Evolutionary conservation across 2,797 vertebrate genomes (phyloP).

Genomic region (Lithobates pipiens): DNA sequence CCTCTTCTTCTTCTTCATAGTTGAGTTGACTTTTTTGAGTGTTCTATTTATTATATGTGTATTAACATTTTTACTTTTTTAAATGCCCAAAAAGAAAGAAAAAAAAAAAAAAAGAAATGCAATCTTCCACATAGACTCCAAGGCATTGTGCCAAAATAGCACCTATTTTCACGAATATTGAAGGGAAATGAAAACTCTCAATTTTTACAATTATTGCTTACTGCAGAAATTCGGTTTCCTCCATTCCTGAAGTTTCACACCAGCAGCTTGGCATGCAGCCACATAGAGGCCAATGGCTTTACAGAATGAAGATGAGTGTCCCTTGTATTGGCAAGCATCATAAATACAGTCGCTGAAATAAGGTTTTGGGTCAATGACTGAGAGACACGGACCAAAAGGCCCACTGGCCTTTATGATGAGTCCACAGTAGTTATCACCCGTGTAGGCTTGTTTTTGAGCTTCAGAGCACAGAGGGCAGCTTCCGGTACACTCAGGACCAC

Average conservation of each 20-base stretch:
- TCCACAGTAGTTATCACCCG: slow-evolving; percentile 72
- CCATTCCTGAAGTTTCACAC: slow-evolving; percentile 73
- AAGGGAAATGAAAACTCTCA: background rate
- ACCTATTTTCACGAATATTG: no score
- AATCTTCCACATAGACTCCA: no score
- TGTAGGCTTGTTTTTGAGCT: slow-evolving; percentile 65
- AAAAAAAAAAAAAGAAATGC: no score
- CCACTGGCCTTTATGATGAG: slow-evolving; percentile 70
- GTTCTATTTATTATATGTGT: no score
- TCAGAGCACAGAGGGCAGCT: slow-evolving; percentile 68
- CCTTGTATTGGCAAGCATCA: slow-evolving; percentile 75
- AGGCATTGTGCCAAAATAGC: no score
- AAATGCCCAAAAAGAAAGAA: no score
- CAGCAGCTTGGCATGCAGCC: slow-evolving; percentile 73
- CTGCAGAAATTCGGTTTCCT: slow-evolving; percentile 79
- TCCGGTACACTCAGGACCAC: slow-evolving; percentile 61
- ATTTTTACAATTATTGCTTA: slow-evolving; percentile 63
- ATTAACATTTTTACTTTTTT: no score
- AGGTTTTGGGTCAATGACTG: slow-evolving; percentile 65
- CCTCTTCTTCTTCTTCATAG: no score
- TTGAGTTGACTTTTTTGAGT: no score
- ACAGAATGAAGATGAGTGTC: slow-evolving; percentile 71
- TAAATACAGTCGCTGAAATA: slow-evolving; percentile 76
- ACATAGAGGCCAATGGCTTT: slow-evolving; percentile 72
- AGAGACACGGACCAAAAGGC: slow-evolving; percentile 75